These are phyloP conservation scores for Vesta saturnalis DNA, from an alignment of 2,888 invertebrate genomes.

Conservation along the genomic window DNA sequence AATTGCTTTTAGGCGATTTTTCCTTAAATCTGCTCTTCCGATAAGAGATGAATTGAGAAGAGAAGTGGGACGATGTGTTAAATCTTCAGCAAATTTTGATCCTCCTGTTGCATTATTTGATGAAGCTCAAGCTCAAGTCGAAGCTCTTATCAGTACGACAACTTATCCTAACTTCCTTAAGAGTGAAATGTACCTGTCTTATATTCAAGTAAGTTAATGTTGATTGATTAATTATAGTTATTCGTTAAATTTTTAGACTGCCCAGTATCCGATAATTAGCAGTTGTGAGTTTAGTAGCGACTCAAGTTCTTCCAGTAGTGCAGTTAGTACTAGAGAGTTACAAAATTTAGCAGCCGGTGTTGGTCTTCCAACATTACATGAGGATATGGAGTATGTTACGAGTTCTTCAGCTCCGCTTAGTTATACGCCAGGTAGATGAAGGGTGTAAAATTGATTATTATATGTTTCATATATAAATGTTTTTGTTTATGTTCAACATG, in stretches of 20 bases:
- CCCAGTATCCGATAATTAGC: conserved; percentile 53
- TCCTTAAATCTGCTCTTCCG: conserved; percentile 83
- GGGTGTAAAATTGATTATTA: conserved; percentile 31
- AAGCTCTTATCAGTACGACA: conserved; percentile 84
- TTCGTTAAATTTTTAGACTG: conserved; percentile 49
- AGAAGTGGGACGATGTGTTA: conserved; percentile 78
- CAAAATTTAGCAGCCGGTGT: conserved; percentile 56
- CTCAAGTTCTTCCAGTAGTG: conserved; percentile 58
- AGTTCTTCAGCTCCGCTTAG: conserved; percentile 51
- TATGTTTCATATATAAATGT: too few relatives aligned
- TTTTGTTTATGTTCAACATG: too few relatives aligned
- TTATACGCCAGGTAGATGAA: conserved; percentile 54
- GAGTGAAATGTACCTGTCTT: conserved; percentile 90
- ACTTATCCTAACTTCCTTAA: conserved; percentile 93
- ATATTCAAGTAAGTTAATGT: conserved; percentile 71
- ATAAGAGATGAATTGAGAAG: conserved; percentile 81
- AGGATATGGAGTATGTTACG: conserved; percentile 78
- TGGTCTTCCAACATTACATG: conserved; percentile 83
- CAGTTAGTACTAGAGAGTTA: conserved; percentile 57
- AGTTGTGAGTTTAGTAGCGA: conserved; percentile 55
- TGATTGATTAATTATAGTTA: background rate
- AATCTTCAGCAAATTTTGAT: conserved; percentile 73
- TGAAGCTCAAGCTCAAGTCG: conserved; percentile 73
- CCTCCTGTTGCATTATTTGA: conserved; percentile 80
- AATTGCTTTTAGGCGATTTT: conserved; percentile 66